Conservation (phyloP, 2,113 vertebrate species). For the Rhizomys pruinosus region DNA sequence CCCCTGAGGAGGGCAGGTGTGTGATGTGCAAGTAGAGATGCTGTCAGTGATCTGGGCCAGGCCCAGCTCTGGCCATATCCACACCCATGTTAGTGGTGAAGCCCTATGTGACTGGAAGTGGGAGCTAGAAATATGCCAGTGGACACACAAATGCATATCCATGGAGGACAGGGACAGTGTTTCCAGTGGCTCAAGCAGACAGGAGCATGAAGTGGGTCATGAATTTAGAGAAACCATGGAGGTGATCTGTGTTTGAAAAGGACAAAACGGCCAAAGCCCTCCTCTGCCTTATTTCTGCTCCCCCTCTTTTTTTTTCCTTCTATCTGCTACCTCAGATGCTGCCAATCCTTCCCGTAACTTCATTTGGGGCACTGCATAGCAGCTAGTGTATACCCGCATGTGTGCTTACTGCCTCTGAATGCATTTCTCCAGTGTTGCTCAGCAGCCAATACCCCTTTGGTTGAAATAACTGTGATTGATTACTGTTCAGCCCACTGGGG, state of each 20-base stretch:
- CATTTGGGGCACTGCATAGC: conserved; percentile 41
- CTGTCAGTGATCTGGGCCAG: background rate
- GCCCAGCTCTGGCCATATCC: background rate
- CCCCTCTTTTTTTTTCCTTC: background rate
- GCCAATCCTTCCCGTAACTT: conserved; percentile 60
- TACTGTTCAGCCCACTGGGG: conserved; percentile 76
- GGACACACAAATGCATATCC: background rate
- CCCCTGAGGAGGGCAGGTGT: background rate
- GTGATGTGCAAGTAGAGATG: background rate
- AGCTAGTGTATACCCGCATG: background rate
- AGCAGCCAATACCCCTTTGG: conserved; percentile 79
- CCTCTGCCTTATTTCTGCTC: background rate
- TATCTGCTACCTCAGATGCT: conserved; percentile 16
- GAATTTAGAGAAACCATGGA: background rate
- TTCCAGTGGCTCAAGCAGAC: background rate
- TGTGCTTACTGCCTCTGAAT: conserved; percentile 40
- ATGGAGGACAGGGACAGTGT: background rate
- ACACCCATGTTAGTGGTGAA: background rate
- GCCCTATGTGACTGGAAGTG: background rate
- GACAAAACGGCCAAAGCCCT: background rate
- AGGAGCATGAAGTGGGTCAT: background rate
- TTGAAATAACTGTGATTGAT: conserved; percentile 77
- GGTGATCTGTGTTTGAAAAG: background rate
- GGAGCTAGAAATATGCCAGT: background rate
- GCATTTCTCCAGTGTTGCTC: conserved; percentile 76